These are phyloP conservation scores for Syrrhaptes paradoxus DNA, from an alignment of 2,113 vertebrate species.

Conservation along the genomic window DNA sequence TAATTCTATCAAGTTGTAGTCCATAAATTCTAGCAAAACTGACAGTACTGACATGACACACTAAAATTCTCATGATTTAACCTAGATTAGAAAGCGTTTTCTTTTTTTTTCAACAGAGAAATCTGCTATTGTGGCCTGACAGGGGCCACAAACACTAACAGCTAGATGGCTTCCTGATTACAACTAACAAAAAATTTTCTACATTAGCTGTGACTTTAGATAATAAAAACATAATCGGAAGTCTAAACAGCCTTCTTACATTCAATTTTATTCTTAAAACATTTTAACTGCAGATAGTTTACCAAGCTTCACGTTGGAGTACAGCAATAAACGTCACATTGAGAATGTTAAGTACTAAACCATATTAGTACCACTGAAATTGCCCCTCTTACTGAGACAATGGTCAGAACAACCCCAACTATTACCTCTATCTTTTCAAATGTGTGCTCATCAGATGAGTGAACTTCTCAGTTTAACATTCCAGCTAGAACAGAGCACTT, in stretches of 20 bases:
- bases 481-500: constrained; percentile 44
- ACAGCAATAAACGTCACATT: fast-evolving
- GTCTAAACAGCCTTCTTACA: not conserved
- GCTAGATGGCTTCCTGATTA: not conserved
- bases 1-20: not conserved
- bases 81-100: not conserved
- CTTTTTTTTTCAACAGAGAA: not conserved
- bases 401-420: not conserved
- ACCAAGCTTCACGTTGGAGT: not conserved
- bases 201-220: not conserved
- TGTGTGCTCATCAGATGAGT: not conserved
- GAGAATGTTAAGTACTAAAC: not conserved
- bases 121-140: not conserved
- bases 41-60: not conserved
- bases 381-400: not conserved
- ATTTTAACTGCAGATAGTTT: not conserved
- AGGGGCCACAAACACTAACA: not conserved
- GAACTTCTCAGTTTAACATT: constrained; percentile 27
- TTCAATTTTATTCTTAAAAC: not conserved
- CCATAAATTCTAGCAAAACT: not conserved
- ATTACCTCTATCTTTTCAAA: constrained; percentile 9
- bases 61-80: not conserved
- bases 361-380: not conserved
- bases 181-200: not conserved
- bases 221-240: not conserved